A percentile compares a stretch with the other conserved stretches of the same genome.
Evolutionary conservation across 2,888 invertebrate genomes (phyloP).

Genomic region (Serrognathus titanus): DNA sequence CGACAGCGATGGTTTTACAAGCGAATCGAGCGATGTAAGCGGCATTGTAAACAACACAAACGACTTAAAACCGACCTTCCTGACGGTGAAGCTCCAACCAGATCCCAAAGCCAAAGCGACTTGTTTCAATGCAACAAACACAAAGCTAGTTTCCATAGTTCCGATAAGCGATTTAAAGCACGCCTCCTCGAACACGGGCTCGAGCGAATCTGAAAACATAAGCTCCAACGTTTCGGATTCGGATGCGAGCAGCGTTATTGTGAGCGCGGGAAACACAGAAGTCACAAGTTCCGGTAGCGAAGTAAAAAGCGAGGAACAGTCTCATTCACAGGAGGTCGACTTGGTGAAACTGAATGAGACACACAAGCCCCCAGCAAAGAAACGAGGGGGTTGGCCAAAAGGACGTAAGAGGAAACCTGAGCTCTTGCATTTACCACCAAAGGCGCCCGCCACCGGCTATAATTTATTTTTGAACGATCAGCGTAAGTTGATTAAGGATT

Average conservation of each 20-base stretch:
- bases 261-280: slow-evolving; percentile 13
- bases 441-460: slow-evolving; percentile 58
- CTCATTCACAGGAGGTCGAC: background rate
- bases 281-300: background rate
- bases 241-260: slow-evolving; percentile 26
- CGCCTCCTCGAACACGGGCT: background rate
- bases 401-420: slow-evolving; percentile 57
- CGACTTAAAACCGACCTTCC: background rate
- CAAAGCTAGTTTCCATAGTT: slow-evolving; percentile 5
- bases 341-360: slow-evolving; percentile 11
- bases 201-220: slow-evolving; percentile 17
- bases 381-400: slow-evolving; percentile 61
- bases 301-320: slow-evolving; percentile 2
- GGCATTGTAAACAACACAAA: slow-evolving; percentile 27
- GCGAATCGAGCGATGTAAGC: slow-evolving; percentile 42
- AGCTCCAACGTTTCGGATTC: slow-evolving; percentile 31
- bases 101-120: slow-evolving; percentile 5
- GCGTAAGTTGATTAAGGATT: slow-evolving; percentile 54
- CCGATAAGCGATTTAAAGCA: background rate
- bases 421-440: slow-evolving; percentile 52
- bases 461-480: slow-evolving; percentile 56
- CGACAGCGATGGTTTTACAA: slow-evolving; percentile 47
- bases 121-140: slow-evolving; percentile 3
- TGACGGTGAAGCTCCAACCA: slow-evolving; percentile 20
- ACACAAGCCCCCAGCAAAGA: slow-evolving; percentile 37